Conservation (phyloP, 2,113 vertebrate genomes). For the Meriones unguiculatus region DNA sequence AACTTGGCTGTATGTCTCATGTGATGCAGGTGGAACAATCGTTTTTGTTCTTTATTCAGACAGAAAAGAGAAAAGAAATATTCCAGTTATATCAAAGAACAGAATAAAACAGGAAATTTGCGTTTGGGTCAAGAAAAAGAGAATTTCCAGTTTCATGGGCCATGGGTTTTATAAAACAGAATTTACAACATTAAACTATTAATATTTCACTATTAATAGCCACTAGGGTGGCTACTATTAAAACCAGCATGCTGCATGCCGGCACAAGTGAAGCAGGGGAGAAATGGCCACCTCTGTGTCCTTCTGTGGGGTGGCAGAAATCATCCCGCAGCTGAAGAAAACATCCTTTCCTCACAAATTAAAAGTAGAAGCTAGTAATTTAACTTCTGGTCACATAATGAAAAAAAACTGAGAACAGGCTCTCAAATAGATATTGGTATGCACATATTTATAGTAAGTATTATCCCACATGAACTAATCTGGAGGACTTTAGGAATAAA, state of each 20-base stretch:
- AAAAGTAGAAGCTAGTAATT: background rate
- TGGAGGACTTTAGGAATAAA: background rate
- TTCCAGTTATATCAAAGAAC: background rate
- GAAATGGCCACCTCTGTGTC: background rate
- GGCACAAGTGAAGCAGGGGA: no score
- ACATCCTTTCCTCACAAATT: background rate
- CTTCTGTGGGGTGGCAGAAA: background rate
- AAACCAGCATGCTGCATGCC: background rate
- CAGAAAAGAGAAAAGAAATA: background rate
- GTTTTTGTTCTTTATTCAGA: background rate
- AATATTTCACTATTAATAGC: no score
- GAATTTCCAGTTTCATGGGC: background rate
- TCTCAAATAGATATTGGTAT: background rate
- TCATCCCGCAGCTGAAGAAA: background rate
- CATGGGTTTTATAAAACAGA: background rate
- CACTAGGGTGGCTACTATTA: background rate
- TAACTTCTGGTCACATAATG: background rate
- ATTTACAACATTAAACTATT: background rate
- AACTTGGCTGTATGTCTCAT: background rate
- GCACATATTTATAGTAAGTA: background rate
- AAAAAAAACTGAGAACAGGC: background rate
- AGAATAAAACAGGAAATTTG: background rate
- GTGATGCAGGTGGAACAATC: background rate
- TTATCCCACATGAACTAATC: background rate
- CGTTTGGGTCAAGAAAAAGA: background rate